Evolutionary conservation across 1,140 invertebrate species (phyloP).

Genomic region (Drosophila prosaltans): DNA sequence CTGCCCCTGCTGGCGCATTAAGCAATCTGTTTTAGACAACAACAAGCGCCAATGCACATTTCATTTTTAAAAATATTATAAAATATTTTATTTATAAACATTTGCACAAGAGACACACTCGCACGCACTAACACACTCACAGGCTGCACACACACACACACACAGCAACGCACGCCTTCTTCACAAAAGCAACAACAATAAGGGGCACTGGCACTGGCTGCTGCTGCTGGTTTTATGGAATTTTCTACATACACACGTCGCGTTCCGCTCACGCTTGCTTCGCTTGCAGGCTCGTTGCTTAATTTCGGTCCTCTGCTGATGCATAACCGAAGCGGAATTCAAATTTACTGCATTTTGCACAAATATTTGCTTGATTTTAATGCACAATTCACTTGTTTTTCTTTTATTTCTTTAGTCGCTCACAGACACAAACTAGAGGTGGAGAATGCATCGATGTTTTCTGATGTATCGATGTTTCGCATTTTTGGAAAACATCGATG

Average conservation of each 20-base stretch:
- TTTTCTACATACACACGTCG: slow-evolving; percentile 55
- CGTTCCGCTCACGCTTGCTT: slow-evolving; percentile 28
- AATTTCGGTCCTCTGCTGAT: slow-evolving; percentile 27
- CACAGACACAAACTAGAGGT: not conserved
- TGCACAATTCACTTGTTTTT: slow-evolving; percentile 27
- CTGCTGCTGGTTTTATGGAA: slow-evolving; percentile 75
- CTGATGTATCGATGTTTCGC: no score
- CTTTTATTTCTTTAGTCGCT: slow-evolving; percentile 4
- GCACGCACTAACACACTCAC: slow-evolving; percentile 36
- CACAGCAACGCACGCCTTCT: slow-evolving; percentile 24
- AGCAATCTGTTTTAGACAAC: slow-evolving; percentile 43
- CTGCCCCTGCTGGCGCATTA: slow-evolving; percentile 48
- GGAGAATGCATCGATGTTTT: no score
- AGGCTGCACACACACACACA: slow-evolving; percentile 33
- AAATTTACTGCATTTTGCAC: slow-evolving; percentile 27
- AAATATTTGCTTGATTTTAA: slow-evolving; percentile 4
- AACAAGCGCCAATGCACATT: slow-evolving; percentile 63
- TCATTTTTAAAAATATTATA: slow-evolving; percentile 62
- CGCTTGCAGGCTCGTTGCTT: slow-evolving; percentile 10
- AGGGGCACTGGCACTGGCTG: slow-evolving; percentile 56
- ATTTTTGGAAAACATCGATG: no score
- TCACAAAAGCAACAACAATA: slow-evolving; percentile 12
- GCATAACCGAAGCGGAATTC: slow-evolving; percentile 43
- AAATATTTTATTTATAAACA: slow-evolving; percentile 62
- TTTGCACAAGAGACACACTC: slow-evolving; percentile 51